Conservation (phyloP, 2,113 vertebrate species). For the Craseonycteris thonglongyai region DNA sequence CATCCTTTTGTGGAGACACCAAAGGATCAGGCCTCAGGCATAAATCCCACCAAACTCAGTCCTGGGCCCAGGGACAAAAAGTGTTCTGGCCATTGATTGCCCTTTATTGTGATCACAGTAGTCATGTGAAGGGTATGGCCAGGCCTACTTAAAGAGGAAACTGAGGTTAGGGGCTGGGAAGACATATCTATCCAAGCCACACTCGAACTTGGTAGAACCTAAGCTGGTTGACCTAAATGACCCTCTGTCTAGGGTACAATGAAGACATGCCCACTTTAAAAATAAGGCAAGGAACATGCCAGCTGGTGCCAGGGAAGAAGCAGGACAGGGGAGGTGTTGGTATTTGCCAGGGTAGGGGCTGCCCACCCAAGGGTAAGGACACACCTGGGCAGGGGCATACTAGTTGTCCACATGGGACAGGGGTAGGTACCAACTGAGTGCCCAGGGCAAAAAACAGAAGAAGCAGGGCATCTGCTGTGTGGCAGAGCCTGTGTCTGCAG, state of each 20-base stretch:
- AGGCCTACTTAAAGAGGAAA: background rate
- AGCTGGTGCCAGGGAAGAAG: background rate
- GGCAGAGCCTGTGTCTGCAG: fast-evolving
- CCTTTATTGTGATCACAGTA: background rate
- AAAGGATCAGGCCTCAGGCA: background rate
- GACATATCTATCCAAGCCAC: background rate
- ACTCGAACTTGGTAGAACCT: background rate
- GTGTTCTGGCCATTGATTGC: no score
- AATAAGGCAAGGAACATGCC: background rate
- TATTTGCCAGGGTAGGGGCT: background rate
- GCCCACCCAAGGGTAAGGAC: background rate
- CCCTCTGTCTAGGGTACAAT: background rate
- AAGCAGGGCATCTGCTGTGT: fast-evolving
- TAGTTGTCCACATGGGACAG: background rate
- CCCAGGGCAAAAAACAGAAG: background rate
- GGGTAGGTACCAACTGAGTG: background rate
- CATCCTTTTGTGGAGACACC: background rate
- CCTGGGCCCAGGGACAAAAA: background rate
- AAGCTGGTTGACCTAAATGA: background rate
- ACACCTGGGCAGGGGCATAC: background rate
- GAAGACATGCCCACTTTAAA: background rate
- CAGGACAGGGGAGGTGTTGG: background rate
- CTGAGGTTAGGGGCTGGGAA: background rate
- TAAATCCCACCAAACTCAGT: no score
- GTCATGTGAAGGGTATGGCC: background rate